Conservation (phyloP, 2,888 invertebrate genomes). For the Morpho achilles region DNA sequence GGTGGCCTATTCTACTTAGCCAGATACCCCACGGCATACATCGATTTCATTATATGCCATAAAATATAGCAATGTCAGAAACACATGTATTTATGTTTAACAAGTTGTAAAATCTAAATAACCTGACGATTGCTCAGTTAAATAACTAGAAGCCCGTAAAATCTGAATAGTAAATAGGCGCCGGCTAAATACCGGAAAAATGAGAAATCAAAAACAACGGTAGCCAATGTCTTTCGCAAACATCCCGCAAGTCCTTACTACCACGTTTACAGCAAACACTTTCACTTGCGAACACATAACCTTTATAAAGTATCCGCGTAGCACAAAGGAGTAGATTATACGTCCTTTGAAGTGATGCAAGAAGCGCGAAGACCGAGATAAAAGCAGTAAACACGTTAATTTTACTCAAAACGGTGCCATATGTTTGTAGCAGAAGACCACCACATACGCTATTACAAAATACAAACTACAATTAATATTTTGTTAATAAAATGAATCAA, state of each 20-base stretch:
- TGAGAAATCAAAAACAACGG: neutral
- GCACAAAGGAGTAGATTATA: constrained; percentile 29
- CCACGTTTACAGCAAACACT: constrained; percentile 16
- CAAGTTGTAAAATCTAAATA: too few relatives aligned
- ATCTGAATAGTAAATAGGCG: too few relatives aligned
- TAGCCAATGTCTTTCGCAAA: constrained; percentile 7
- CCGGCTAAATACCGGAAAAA: neutral
- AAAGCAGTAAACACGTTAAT: constrained; percentile 39
- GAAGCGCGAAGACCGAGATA: constrained; percentile 37
- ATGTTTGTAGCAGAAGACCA: constrained; percentile 4
- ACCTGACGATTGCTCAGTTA: too few relatives aligned
- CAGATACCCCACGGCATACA: too few relatives aligned
- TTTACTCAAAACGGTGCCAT: constrained; percentile 30
- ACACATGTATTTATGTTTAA: too few relatives aligned
- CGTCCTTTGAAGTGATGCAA: constrained; percentile 38
- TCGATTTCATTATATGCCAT: too few relatives aligned
- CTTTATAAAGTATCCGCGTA: constrained; percentile 22
- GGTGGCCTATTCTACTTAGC: too few relatives aligned
- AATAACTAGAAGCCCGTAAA: too few relatives aligned
- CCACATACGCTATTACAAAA: neutral
- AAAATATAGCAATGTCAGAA: too few relatives aligned
- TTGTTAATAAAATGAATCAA: too few relatives aligned
- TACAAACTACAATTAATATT: neutral
- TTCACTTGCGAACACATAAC: constrained; percentile 19
- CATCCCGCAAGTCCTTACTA: constrained; percentile 2